Evolutionary conservation across 1,140 invertebrate species (phyloP), one percentile per base, ranked within the genome.

Genomic region (Sycophila sp.): DNA sequence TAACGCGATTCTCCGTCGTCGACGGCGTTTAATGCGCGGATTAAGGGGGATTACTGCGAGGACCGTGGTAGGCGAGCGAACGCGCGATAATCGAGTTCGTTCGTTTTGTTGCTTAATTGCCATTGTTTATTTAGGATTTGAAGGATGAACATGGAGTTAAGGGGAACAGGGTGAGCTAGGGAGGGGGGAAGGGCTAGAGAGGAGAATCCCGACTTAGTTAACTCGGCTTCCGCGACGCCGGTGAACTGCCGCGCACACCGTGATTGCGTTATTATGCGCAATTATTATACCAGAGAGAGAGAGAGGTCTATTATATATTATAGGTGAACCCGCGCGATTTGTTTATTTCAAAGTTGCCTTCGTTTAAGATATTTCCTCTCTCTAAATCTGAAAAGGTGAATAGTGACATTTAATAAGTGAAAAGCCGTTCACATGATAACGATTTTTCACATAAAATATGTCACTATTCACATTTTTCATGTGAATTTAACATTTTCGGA

Each of bases 101-200:
- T 70, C 59, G 59, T 64, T 70, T 63, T 69, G 58, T 62, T 59
- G 34, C 58, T 55, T 69, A 60, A 69, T 69, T 69, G 67, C 58
- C 28, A 30, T 55, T 69, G 45, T 60, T 69, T 69, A 62, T 69
- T 62, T 62, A 53, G 58, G 58, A 69, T 60, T 30, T 30, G 66
- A 38, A 53, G 56, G 66, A 60, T 58, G 63, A 66, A 45, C 34
- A 24, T 5, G 22, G 30, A 2, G n/a, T n/a, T n/a, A n/a, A n/a
- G n/a, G n/a, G n/a, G n/a, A n/a, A n/a, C n/a, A n/a, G n/a, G n/a
- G n/a, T n/a, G n/a, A n/a, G n/a, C n/a, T n/a, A n/a, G n/a, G n/a
- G n/a, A n/a, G n/a, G n/a, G n/a, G n/a, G n/a, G n/a, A n/a, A n/a
- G n/a, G n/a, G 30, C 26, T 17, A 7, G 19, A 24, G 34, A 13